Evolutionary conservation across 2,797 vertebrate genomes (phyloP), one percentile per base, ranked within the genome.

Genomic region (Malurus leucopterus): DNA sequence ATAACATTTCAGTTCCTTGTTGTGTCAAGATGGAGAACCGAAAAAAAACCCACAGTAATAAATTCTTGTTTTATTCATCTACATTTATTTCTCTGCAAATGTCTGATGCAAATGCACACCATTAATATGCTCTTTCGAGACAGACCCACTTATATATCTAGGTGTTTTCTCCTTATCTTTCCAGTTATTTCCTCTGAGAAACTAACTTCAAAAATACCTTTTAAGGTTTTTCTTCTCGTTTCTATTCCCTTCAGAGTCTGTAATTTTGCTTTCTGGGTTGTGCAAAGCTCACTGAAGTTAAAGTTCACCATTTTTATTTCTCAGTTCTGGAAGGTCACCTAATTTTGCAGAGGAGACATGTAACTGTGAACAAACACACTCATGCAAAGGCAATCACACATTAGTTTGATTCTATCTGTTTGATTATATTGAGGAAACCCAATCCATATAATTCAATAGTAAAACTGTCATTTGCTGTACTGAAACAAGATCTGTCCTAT

Each of bases 61-160:
- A 94, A 95, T 93, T 67, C 20, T 89, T 84, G 21, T 43, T 95
- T 93, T 91, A 94, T 75, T 93, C 11, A 68, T 75, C 53, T 81
- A 23, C 1, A 0, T 94, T 95, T 94, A 90, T 94, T 96, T 94
- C 44, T 58, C 17, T 84, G 77, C 26, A 93, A 92, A 92, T 88
- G n/a, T 76, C 62, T 91, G 85, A 90, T 95, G 83, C 78, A 95
- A 96, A 95, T 89, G 32, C 36, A 77, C 5, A 57, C 24, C 40
- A 87, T 94, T 95, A 94, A 20, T n/a, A 85, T 84, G 20, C 27
- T 88, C 8, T 74, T 95, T 83, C 57, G 88, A 55, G 38, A 57
- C 27, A 65, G 29, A 21, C 7, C 23, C 2, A 11, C 57, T 93
- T 79, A 26, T 86, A 80, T 84, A 80, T 92, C 62, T 87, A 73